Evolutionary conservation across 2,888 invertebrate genomes (phyloP).

Genomic region (Ectobius pallidus): DNA sequence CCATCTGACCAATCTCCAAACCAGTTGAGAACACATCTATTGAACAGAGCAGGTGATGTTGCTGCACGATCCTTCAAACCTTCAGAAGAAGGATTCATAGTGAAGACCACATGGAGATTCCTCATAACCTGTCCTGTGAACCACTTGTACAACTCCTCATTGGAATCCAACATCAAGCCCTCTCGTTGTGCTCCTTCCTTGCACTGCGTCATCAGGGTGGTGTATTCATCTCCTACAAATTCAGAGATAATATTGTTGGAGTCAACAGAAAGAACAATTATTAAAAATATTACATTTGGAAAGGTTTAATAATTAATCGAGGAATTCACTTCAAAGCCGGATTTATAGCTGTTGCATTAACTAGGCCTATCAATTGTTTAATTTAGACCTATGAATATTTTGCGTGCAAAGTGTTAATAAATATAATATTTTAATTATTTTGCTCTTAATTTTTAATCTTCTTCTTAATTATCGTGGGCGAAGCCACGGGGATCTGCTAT

Average conservation of each 20-base stretch:
- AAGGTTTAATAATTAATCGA: not conserved
- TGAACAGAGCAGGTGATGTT: conserved; percentile 98
- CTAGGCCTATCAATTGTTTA: no score
- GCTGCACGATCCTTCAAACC: conserved; percentile 98
- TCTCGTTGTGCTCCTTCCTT: conserved; percentile 98
- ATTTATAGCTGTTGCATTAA: no score
- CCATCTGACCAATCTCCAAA: conserved; percentile 99
- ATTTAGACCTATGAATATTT: no score
- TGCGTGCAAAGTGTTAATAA: no score
- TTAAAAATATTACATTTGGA: not conserved
- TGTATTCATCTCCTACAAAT: conserved; percentile 88
- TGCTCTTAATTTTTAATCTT: no score
- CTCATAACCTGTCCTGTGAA: conserved; percentile 99
- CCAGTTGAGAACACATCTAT: conserved; percentile 99
- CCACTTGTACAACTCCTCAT: conserved; percentile 99
- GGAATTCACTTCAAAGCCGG: no score
- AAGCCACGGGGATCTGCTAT: no score
- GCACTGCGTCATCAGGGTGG: conserved; percentile 99
- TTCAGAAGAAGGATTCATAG: conserved; percentile 99
- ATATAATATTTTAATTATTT: no score
- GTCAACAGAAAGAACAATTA: not conserved
- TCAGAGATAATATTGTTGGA: not conserved
- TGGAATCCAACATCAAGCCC: conserved; percentile 97
- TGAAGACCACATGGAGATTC: conserved; percentile 99
- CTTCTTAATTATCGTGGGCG: no score